Evolutionary conservation across 2,888 invertebrate species (phyloP).

Genomic region (Imbricaverruca yamaguchii): DNA sequence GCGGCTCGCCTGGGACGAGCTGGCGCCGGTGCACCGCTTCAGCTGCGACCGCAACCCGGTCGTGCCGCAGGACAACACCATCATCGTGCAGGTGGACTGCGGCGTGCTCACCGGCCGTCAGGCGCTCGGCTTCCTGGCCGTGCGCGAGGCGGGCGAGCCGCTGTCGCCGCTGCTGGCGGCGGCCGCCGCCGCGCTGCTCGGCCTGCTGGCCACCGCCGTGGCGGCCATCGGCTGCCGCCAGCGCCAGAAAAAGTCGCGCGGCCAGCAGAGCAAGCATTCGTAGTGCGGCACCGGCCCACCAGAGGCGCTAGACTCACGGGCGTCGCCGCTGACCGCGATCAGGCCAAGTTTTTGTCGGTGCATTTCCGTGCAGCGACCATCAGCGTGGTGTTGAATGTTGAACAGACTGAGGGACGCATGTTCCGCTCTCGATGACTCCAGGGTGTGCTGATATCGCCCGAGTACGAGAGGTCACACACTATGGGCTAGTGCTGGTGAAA

Average conservation of each 20-base stretch:
- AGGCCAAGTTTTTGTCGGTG: too few relatives aligned
- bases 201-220: conserved; percentile 27
- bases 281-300: background rate
- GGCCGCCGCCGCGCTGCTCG: conserved; percentile 28
- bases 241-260: conserved; percentile 30
- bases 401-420: too few relatives aligned
- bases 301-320: background rate
- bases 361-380: too few relatives aligned
- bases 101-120: conserved; percentile 31
- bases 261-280: conserved; percentile 20
- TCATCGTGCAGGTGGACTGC: conserved; percentile 34
- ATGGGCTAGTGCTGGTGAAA: too few relatives aligned
- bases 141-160: conserved; percentile 27
- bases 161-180: conserved; percentile 31
- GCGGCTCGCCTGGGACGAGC: conserved; percentile 57
- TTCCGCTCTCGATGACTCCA: too few relatives aligned
- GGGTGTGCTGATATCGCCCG: too few relatives aligned
- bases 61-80: conserved; percentile 75
- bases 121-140: conserved; percentile 31
- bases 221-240: conserved; percentile 29
- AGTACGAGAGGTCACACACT: too few relatives aligned
- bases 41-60: conserved; percentile 51
- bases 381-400: too few relatives aligned
- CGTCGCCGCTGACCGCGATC: too few relatives aligned
- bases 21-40: conserved; percentile 42